Base-by-base conservation (phyloP, 2,797 vertebrate species). In the Chrosomus eos region DNA sequence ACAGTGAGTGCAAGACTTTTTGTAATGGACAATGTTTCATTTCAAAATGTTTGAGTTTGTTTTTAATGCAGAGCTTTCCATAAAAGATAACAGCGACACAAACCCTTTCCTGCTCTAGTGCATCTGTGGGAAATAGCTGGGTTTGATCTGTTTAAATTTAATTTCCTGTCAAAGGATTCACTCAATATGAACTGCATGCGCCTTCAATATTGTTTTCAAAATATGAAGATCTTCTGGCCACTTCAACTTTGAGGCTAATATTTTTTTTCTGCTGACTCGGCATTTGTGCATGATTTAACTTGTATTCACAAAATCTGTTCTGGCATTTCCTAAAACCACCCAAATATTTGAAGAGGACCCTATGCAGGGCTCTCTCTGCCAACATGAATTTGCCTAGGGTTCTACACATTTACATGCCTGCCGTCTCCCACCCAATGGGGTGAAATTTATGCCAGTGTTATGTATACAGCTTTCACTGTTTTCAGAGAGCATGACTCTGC, bases 91-190 rank as follows among this genome's bases (percentile, higher is more conserved):
- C 48, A 38, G 45, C 43, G 23, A 53, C 43, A 76, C 79, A 79
- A 58, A 84, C 51, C 64, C 74, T 60, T 21, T 45, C 19, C 45
- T 43, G 64, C 64, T 66, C 60, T 72, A 67, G 60, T 67, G 60
- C 43, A 45, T 70, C 48, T 77, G 36, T 58, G 40, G 66, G 83
- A 71, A 84, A 79, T 72, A 19, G 40, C 53, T 71, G 75, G 16
- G 18, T 60, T 84, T 68, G 58, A 79, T 73, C 45, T 83, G 81
- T 84, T 87, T 87, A 73, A 80, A 84, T 21, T 76, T 80, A 76
- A 84, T 87, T 87, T 87, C 86, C 86, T 81, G 82, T 84, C 31
- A 48, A 67, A 74, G 21, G 81, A 70, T 66, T 83, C 43, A 26
- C 66, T 79, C 51, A 10, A 19, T 68, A 60, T 84, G 48, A 70